These are phyloP conservation scores for Puma concolor DNA, from an alignment of 2,113 vertebrate genomes.

Conservation along the genomic window DNA sequence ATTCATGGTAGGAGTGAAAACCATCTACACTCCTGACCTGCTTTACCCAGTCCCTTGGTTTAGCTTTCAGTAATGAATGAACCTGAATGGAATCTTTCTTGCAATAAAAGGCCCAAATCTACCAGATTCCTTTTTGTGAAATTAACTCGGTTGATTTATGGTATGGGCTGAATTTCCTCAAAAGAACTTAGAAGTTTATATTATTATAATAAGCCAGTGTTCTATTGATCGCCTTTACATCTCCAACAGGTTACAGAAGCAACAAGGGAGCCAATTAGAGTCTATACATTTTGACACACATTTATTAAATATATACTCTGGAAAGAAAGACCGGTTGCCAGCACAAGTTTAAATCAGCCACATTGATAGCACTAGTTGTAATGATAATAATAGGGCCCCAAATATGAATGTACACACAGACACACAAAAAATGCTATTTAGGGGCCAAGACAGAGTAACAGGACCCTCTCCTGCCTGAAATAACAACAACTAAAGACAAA, in stretches of 20 bases:
- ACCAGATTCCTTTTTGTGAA: slow-evolving; percentile 21
- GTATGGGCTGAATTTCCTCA: neutral
- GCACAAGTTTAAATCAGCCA: neutral
- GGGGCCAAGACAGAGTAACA: neutral
- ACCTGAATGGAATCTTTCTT: neutral
- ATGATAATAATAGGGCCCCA: neutral
- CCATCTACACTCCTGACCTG: neutral
- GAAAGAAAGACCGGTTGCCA: neutral
- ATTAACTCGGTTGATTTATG: neutral
- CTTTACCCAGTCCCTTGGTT: neutral
- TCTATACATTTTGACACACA: neutral
- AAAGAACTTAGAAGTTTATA: neutral
- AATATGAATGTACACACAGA: neutral
- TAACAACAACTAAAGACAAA: neutral
- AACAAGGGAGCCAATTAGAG: neutral
- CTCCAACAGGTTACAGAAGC: neutral
- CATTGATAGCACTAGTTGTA: neutral
- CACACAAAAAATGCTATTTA: neutral
- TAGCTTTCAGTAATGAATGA: slow-evolving; percentile 8
- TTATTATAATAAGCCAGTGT: neutral
- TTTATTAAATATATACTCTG: neutral
- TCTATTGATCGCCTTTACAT: neutral
- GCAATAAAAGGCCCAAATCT: neutral
- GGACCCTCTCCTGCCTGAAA: neutral
- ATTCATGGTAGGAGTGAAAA: neutral